phyloP scores from a whole-genome alignment of 2,797 vertebrate species.

The Myotis vivesi region DNA sequence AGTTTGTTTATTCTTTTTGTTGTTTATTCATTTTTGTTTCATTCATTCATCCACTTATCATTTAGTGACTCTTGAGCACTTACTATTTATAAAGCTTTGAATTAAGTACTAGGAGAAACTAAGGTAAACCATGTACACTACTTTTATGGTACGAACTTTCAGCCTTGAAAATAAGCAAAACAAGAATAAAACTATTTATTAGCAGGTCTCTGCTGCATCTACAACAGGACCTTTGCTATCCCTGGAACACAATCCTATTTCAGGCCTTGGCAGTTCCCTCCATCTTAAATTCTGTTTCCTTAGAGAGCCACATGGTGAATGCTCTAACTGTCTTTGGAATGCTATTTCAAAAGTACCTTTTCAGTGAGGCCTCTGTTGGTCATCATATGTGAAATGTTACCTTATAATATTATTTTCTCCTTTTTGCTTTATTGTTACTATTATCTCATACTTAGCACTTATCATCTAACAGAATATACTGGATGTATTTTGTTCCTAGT shows the following conservation, averaged over 20 bases:
- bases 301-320: neutral
- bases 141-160: neutral
- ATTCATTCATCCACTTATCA: neutral
- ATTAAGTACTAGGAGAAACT: neutral
- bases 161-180: neutral
- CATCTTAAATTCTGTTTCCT: neutral
- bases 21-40: neutral
- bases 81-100: neutral
- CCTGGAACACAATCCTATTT: neutral
- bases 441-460: neutral
- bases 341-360: neutral
- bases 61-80: neutral
- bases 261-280: neutral
- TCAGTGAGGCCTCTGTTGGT: neutral
- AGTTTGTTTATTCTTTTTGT: neutral
- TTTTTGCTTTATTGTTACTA: neutral
- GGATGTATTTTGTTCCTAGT: neutral
- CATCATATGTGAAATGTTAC: neutral
- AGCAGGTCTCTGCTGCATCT: neutral
- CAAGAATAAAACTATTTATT: neutral
- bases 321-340: neutral
- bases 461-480: neutral
- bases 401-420: neutral
- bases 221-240: neutral
- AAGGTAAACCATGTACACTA: neutral